These are phyloP conservation scores for Thamnophis sirtalis DNA, from an alignment of 2,113 vertebrate species.

Conservation along the genomic window DNA sequence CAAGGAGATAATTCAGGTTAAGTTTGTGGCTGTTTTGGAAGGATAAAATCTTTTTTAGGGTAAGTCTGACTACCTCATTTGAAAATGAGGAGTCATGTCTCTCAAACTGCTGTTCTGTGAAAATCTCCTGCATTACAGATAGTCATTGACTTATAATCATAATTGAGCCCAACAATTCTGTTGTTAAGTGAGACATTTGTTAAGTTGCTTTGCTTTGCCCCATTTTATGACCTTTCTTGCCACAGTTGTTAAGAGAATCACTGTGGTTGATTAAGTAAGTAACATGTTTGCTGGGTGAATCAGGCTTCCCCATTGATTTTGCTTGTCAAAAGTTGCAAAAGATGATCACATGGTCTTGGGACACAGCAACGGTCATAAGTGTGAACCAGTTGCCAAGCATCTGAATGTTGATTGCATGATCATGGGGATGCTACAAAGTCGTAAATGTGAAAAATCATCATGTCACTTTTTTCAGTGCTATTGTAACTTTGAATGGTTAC, in stretches of 20 bases:
- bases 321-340: not conserved
- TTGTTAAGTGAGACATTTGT: too few relatives aligned
- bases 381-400: not conserved
- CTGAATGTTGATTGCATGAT: not conserved
- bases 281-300: too few relatives aligned
- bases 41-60: not conserved
- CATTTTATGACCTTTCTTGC: too few relatives aligned
- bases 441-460: not conserved
- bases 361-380: not conserved
- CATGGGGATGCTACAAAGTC: not conserved
- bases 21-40: not conserved
- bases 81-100: not conserved
- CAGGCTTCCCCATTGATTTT: too few relatives aligned
- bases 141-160: too few relatives aligned
- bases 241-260: too few relatives aligned
- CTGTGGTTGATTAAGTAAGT: too few relatives aligned
- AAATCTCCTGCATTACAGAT: not conserved
- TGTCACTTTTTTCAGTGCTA: not conserved
- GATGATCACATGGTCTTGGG: not conserved
- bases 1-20: not conserved
- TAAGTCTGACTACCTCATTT: not conserved
- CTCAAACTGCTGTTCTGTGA: not conserved
- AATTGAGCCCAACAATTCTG: too few relatives aligned
- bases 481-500: not conserved
- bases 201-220: too few relatives aligned